Evolutionary conservation across 2,113 vertebrate genomes (phyloP).

Genomic region (Petromus typicus): DNA sequence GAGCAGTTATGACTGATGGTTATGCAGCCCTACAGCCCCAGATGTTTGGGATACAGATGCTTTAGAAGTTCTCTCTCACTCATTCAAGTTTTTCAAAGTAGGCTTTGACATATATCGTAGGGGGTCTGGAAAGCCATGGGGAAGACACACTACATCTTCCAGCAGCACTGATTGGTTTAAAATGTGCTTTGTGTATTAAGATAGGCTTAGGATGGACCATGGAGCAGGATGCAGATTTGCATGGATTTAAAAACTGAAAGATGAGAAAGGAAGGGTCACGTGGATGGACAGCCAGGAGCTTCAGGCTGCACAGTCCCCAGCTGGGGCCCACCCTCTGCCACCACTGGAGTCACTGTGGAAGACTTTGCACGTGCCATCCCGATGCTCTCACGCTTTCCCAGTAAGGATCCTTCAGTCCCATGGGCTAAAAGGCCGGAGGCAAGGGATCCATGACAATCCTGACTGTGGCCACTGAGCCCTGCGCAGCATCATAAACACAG

Average conservation of each 20-base stretch:
- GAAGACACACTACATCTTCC: background rate
- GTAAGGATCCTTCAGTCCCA: background rate
- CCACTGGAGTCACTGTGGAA: rapidly evolving
- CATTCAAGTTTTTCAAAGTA: background rate
- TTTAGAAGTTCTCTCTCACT: background rate
- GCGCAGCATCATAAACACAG: rapidly evolving
- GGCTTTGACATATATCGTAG: background rate
- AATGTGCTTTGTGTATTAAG: background rate
- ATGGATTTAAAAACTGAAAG: background rate
- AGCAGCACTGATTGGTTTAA: background rate
- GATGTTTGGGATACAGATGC: rapidly evolving
- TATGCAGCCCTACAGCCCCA: background rate
- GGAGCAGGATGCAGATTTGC: background rate
- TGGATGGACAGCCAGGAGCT: rapidly evolving
- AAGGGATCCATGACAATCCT: background rate
- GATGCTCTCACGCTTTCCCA: rapidly evolving
- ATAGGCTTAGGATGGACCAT: background rate
- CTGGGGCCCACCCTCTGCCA: rapidly evolving
- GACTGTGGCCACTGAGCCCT: rapidly evolving
- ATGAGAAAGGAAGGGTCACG: background rate
- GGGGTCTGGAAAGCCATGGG: background rate
- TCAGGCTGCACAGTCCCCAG: rapidly evolving
- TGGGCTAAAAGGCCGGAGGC: background rate
- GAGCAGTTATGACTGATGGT: rapidly evolving
- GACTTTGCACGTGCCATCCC: background rate